Conservation (phyloP, 2,888 invertebrate species). For the Ochlodes sylvanus region DNA sequence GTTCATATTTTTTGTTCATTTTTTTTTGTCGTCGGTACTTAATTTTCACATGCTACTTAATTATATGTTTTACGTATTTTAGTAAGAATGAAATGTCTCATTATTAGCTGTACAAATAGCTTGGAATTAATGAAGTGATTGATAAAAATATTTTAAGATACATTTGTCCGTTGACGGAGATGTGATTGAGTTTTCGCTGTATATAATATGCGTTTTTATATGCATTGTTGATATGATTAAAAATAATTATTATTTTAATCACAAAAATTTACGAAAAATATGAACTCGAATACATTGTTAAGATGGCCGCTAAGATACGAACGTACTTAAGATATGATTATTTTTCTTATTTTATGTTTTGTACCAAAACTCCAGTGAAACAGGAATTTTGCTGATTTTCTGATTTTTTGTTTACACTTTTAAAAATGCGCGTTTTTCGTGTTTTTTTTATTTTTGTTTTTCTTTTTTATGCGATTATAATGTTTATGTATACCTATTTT, state of each 20-base stretch:
- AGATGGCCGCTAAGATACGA: slow-evolving; percentile 51
- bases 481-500: slow-evolving; percentile 47
- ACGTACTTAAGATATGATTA: slow-evolving; percentile 45
- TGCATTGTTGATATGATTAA: too few species aligned
- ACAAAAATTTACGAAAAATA: slow-evolving; percentile 21
- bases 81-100: too few species aligned
- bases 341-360: slow-evolving; percentile 42
- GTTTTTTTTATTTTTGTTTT: slow-evolving; percentile 44
- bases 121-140: too few species aligned
- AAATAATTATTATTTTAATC: background rate
- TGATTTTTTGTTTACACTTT: slow-evolving; percentile 41
- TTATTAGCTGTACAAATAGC: too few species aligned
- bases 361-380: slow-evolving; percentile 51
- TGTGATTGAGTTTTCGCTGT: too few species aligned
- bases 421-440: slow-evolving; percentile 42
- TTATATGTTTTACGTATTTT: slow-evolving; percentile 1
- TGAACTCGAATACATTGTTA: slow-evolving; percentile 12
- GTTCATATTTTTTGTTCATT: slow-evolving; percentile 29
- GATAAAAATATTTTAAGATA: too few species aligned
- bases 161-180: too few species aligned
- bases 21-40: slow-evolving; percentile 13
- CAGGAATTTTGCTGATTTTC: slow-evolving; percentile 43
- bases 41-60: slow-evolving; percentile 7
- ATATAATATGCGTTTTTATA: too few species aligned
- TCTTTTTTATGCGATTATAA: slow-evolving; percentile 31